These are phyloP conservation scores for Cassiopea xamachana DNA, from an alignment of 30 jellyfish, hydroid and myxozoan species.

Conservation along the genomic window DNA sequence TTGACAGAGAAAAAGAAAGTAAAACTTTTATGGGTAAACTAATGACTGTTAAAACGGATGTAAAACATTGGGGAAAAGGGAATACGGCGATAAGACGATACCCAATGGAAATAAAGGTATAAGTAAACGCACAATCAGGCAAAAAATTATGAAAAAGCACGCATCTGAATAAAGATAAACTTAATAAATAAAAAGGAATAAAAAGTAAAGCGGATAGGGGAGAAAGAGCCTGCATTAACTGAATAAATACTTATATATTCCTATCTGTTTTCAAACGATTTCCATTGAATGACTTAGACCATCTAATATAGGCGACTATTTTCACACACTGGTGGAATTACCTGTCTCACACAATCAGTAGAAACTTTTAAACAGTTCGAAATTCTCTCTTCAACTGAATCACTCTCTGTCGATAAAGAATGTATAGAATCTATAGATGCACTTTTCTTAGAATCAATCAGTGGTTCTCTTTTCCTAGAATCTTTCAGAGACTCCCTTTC, in stretches of 20 bases:
- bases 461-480: neutral
- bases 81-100: neutral
- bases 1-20: neutral
- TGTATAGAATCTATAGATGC: conserved; percentile 59
- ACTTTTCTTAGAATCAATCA: conserved; percentile 37
- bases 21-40: neutral
- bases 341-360: conserved; percentile 14
- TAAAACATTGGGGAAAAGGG: too few relatives aligned
- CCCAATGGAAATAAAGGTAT: neutral
- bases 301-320: conserved; percentile 19
- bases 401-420: conserved; percentile 61
- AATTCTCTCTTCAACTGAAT: conserved; percentile 28
- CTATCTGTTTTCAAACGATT: conserved; percentile 6
- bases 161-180: neutral
- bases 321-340: conserved; percentile 34
- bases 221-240: neutral
- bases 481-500: conserved; percentile 26
- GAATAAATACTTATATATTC: conserved; percentile 16
- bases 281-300: conserved; percentile 24
- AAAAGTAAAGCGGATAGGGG: neutral
- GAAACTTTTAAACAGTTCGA: conserved; percentile 49
- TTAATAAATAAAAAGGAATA: too few relatives aligned
- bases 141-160: neutral
- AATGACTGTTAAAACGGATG: too few relatives aligned
- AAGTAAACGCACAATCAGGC: neutral